phyloP scores from a whole-genome alignment of 2,113 vertebrate species.

The Sander vitreus region DNA sequence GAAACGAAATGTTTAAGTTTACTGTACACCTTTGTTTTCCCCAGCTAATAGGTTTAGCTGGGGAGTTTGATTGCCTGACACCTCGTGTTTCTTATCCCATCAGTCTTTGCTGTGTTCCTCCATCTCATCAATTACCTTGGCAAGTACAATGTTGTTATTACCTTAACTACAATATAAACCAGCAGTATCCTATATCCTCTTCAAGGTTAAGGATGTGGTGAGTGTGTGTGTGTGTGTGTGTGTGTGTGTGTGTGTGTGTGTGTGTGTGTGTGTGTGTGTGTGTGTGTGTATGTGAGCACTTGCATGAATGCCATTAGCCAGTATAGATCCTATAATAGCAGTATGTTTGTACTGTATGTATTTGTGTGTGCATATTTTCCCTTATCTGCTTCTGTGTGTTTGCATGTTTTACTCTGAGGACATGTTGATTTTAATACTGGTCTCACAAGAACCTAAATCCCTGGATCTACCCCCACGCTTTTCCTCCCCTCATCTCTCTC shows the following conservation, averaged over 20 bases:
- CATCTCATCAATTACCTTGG: neutral
- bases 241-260: neutral
- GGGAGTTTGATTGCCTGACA: neutral
- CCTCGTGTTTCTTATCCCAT: neutral
- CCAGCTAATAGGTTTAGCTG: neutral
- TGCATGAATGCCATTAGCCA: neutral
- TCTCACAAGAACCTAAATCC: constrained; percentile 69
- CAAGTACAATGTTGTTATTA: neutral
- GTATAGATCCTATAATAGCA: neutral
- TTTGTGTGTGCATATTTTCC: neutral
- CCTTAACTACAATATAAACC: neutral
- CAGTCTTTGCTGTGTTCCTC: neutral
- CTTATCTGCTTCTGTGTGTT: constrained; percentile 11
- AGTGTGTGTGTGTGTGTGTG: neutral
- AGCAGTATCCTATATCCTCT: neutral
- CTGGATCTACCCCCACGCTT: constrained; percentile 18
- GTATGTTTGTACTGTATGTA: neutral
- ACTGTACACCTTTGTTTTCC: neutral
- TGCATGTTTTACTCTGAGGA: constrained; percentile 41
- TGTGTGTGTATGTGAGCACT: neutral
- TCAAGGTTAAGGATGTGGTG: neutral
- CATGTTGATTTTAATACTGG: constrained; percentile 63
- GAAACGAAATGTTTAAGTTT: neutral
- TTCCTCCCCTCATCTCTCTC: neutral
- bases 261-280: neutral